phyloP scores from a whole-genome alignment of 2,888 invertebrate genomes.

The Macaria notata region DNA sequence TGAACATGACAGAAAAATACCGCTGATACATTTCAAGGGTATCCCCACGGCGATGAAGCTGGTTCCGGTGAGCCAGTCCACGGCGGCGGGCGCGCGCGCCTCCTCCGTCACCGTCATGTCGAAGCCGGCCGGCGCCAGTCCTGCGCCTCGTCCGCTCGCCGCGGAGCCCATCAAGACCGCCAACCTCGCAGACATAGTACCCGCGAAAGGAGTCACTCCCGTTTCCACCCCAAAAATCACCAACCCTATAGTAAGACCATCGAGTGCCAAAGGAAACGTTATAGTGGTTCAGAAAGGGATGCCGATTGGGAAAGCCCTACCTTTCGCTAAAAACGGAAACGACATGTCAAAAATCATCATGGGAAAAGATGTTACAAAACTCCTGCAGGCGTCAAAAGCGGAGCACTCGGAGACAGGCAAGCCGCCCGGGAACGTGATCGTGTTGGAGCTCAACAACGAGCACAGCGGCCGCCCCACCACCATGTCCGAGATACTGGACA shows the following conservation, averaged over 20 bases:
- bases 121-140: slow-evolving; percentile 49
- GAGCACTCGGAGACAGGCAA: slow-evolving; percentile 64
- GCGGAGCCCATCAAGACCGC: slow-evolving; percentile 66
- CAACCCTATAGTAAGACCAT: slow-evolving; percentile 70
- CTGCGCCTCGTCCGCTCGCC: slow-evolving; percentile 53
- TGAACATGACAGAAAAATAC: slow-evolving; percentile 70
- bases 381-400: slow-evolving; percentile 67
- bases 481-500: slow-evolving; percentile 74
- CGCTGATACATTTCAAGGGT: slow-evolving; percentile 73
- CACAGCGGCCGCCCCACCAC: slow-evolving; percentile 71
- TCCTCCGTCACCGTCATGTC: slow-evolving; percentile 60
- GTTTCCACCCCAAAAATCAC: slow-evolving; percentile 64
- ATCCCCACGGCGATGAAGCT: slow-evolving; percentile 74
- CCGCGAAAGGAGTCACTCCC: slow-evolving; percentile 68
- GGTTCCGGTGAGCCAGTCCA: slow-evolving; percentile 67
- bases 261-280: slow-evolving; percentile 79
- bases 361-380: slow-evolving; percentile 76
- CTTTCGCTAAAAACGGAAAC: slow-evolving; percentile 72
- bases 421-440: slow-evolving; percentile 70
- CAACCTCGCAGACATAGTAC: slow-evolving; percentile 73
- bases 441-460: slow-evolving; percentile 74
- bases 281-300: slow-evolving; percentile 84
- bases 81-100: slow-evolving; percentile 49
- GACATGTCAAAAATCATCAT: slow-evolving; percentile 79
- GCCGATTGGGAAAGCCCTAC: slow-evolving; percentile 72